Conservation (phyloP, 2,113 vertebrate genomes). For the Chaetodon trifascialis region DNA sequence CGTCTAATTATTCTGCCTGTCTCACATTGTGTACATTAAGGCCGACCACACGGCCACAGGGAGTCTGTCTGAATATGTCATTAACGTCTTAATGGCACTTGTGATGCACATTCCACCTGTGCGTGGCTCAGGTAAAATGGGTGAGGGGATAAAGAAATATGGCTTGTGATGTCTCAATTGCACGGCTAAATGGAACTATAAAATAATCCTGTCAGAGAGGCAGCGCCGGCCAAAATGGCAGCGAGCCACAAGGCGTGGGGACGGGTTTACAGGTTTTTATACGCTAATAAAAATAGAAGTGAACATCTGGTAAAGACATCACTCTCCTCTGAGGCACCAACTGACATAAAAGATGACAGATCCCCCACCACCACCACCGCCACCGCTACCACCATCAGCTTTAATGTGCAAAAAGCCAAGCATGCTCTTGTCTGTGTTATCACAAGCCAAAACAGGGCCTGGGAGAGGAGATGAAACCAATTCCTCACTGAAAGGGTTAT, state of each 20-base stretch:
- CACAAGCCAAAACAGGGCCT: slow-evolving; percentile 65
- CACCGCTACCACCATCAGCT: slow-evolving; percentile 41
- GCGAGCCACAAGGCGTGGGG: slow-evolving; percentile 49
- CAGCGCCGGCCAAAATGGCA: slow-evolving; percentile 52
- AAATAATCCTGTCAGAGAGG: slow-evolving; percentile 69
- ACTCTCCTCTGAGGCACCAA: slow-evolving; percentile 71
- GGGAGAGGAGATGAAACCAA: slow-evolving; percentile 69
- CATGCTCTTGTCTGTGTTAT: slow-evolving; percentile 68
- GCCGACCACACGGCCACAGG: slow-evolving; percentile 28
- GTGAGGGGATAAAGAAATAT: slow-evolving; percentile 55
- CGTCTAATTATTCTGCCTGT: slow-evolving; percentile 66
- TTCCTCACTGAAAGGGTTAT: slow-evolving; percentile 71
- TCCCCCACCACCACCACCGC: slow-evolving; percentile 11
- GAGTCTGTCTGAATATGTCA: slow-evolving; percentile 53
- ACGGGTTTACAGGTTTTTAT: slow-evolving; percentile 64
- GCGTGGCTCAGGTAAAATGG: slow-evolving; percentile 50
- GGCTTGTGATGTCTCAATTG: slow-evolving; percentile 60
- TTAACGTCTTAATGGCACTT: slow-evolving; percentile 50
- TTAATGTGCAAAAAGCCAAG: slow-evolving; percentile 70
- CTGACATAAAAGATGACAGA: slow-evolving; percentile 73
- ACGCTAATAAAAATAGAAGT: slow-evolving; percentile 76
- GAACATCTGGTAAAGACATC: slow-evolving; percentile 79
- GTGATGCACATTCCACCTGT: slow-evolving; percentile 59
- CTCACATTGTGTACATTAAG: slow-evolving; percentile 67
- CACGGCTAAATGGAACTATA: slow-evolving; percentile 61